phyloP scores from a whole-genome alignment of 2,888 invertebrate genomes.

The Sylvicola fuscatus region DNA sequence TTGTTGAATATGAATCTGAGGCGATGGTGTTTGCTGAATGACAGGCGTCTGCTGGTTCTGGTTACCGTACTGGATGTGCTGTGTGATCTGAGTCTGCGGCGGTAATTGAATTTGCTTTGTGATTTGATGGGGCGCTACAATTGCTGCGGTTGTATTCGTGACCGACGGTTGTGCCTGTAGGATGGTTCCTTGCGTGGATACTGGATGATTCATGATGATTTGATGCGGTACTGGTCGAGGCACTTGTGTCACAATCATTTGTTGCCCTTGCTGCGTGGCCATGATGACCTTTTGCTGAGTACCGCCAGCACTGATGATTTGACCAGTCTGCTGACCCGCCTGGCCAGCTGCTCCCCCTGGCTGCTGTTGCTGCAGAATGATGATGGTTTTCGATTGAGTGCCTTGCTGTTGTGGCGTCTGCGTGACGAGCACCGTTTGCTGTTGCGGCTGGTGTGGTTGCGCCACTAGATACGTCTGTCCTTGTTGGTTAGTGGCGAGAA shows the following conservation, averaged over 20 bases:
- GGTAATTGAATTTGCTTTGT: conserved; percentile 8
- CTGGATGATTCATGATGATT: conserved; percentile 13
- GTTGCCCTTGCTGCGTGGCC: conserved; percentile 41
- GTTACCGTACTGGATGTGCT: no score
- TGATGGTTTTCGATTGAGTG: conserved; percentile 44
- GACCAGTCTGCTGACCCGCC: conserved; percentile 9
- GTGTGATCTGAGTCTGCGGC: conserved; percentile 1
- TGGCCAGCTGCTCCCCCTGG: conserved; percentile 12
- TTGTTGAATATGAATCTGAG: no score
- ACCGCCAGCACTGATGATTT: conserved; percentile 20
- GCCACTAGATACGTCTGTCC: conserved; percentile 44
- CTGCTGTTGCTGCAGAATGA: conserved; percentile 36
- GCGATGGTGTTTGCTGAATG: no score
- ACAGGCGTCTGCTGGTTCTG: no score
- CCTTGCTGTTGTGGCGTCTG: conserved; percentile 46
- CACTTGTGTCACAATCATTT: conserved; percentile 39
- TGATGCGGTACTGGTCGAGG: conserved; percentile 14
- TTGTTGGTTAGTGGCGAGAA: conserved; percentile 26
- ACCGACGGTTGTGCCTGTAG: conserved; percentile 4
- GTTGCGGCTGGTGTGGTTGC: conserved; percentile 38
- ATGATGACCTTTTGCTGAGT: conserved; percentile 34
- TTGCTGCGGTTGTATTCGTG: conserved; percentile 6
- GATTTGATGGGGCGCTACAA: conserved; percentile 7
- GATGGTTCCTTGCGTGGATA: neutral
- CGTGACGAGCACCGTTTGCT: conserved; percentile 37